phyloP scores from a whole-genome alignment of 1,140 invertebrate genomes.

The Rhopalosiphum padi region DNA sequence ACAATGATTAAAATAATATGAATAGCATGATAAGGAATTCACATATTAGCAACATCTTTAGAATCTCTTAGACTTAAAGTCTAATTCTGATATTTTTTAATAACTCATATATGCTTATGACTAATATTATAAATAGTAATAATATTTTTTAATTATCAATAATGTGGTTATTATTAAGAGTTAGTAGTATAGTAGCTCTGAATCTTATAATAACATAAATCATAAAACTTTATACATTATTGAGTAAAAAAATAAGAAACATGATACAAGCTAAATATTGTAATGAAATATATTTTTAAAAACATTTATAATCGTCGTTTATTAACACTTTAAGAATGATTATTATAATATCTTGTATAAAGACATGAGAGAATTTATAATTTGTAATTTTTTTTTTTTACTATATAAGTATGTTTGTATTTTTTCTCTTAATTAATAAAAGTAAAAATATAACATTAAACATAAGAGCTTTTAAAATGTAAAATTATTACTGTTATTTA shows the following conservation, averaged over 20 bases:
- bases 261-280: neutral
- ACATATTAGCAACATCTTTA: too few relatives aligned
- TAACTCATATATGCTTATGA: neutral
- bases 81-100: neutral
- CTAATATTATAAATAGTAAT: neutral
- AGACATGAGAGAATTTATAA: neutral
- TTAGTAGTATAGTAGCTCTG: neutral
- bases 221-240: neutral
- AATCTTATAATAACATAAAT: neutral
- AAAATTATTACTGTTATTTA: slow-evolving; percentile 36
- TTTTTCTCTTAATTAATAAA: neutral
- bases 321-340: neutral
- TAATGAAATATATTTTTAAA: neutral
- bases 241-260: neutral
- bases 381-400: neutral
- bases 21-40: too few relatives aligned
- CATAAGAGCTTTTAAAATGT: neutral
- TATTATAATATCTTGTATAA: neutral
- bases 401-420: neutral
- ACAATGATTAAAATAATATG: too few relatives aligned
- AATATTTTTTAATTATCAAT: neutral
- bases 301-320: neutral
- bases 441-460: neutral
- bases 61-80: neutral
- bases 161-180: neutral